These are phyloP conservation scores for Lindbergichthys nudifrons DNA, from an alignment of 2,797 vertebrate species.

Conservation along the genomic window DNA sequence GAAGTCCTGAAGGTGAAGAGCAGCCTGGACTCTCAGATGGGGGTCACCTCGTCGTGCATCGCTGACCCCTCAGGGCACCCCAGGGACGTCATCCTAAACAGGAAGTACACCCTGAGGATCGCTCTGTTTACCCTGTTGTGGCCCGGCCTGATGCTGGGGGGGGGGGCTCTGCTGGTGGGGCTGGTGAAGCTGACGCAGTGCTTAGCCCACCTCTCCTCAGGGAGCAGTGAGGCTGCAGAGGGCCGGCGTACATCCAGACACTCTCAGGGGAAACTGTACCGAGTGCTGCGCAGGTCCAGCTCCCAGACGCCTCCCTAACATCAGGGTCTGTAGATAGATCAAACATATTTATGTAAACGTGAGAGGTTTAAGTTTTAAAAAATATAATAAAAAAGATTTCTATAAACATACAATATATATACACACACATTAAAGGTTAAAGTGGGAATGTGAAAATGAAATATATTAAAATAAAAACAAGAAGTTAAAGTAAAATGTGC, in stretches of 20 bases:
- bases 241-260: slow-evolving; percentile 12
- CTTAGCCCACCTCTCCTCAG: slow-evolving; percentile 78
- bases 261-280: slow-evolving; percentile 65
- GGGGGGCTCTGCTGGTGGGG: slow-evolving; percentile 84
- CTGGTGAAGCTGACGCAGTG: slow-evolving; percentile 88
- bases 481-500: too few species aligned
- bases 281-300: slow-evolving; percentile 59
- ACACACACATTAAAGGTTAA: too few species aligned
- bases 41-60: slow-evolving; percentile 75
- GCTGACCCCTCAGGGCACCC: slow-evolving; percentile 64
- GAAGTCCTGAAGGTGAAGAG: slow-evolving; percentile 80
- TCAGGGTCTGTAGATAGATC: too few species aligned
- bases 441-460: too few species aligned
- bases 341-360: too few species aligned
- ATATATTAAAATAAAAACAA: too few species aligned
- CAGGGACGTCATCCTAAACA: slow-evolving; percentile 78
- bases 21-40: slow-evolving; percentile 67
- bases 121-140: slow-evolving; percentile 84
- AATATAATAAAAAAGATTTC: too few species aligned
- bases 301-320: slow-evolving; percentile 48
- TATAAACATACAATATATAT: too few species aligned
- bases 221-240: slow-evolving; percentile 39
- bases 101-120: slow-evolving; percentile 73
- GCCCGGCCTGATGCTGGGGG: slow-evolving; percentile 86
- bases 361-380: too few species aligned